phyloP scores from a whole-genome alignment of 2,888 invertebrate genomes.

The Aspidapion aeneum region DNA sequence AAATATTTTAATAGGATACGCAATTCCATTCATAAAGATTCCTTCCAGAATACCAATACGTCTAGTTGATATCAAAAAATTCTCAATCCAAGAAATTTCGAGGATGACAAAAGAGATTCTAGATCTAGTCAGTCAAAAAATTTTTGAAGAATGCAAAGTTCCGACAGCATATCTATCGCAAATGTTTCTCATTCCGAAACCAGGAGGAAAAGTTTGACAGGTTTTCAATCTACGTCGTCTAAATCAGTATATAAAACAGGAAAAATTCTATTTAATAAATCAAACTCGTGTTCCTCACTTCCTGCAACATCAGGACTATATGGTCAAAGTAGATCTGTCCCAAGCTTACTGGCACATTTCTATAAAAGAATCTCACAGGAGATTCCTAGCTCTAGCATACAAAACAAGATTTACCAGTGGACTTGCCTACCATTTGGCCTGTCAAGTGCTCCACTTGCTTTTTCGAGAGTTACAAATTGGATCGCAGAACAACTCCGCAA shows the following conservation, averaged over 20 bases:
- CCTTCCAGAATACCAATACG: not conserved
- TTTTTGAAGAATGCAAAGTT: not conserved
- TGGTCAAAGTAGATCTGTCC: constrained; percentile 22
- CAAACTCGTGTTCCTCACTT: constrained; percentile 21
- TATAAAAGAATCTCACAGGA: constrained; percentile 13
- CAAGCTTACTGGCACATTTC: constrained; percentile 26
- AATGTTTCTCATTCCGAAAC: constrained; percentile 20
- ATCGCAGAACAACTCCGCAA: constrained; percentile 20
- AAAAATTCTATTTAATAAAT: constrained; percentile 22
- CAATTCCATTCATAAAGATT: not conserved
- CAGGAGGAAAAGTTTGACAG: constrained; percentile 12
- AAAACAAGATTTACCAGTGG: constrained; percentile 9
- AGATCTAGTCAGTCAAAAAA: not conserved
- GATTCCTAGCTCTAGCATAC: constrained; percentile 14
- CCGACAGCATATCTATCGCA: constrained; percentile 17
- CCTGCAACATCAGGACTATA: constrained; percentile 20
- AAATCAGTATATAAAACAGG: constrained; percentile 8
- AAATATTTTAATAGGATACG: not conserved
- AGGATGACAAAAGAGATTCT: constrained; percentile 3
- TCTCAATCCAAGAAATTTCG: not conserved
- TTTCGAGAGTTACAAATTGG: constrained; percentile 29
- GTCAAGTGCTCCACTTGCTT: constrained; percentile 25
- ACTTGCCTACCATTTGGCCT: constrained; percentile 6
- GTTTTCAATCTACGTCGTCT: constrained; percentile 16
- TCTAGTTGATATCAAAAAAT: not conserved